Conservation (phyloP, 2,113 vertebrate species). For the Willisornis vidua region DNA sequence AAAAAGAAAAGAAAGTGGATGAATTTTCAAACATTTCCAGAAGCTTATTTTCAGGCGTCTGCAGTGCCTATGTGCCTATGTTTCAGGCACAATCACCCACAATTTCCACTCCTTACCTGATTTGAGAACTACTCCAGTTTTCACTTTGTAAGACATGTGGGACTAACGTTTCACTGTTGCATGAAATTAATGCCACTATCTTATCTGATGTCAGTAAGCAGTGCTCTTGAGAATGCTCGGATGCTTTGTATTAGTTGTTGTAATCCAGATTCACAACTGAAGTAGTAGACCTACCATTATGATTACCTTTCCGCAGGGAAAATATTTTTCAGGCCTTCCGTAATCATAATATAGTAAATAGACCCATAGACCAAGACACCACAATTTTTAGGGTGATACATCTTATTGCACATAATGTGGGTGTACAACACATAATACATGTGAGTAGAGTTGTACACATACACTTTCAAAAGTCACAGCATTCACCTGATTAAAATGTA, state of each 20-base stretch:
- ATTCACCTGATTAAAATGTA: not conserved
- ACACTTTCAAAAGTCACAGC: not conserved
- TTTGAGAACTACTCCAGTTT: not conserved
- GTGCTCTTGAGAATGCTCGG: not conserved
- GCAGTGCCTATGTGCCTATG: not conserved
- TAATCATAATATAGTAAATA: not conserved
- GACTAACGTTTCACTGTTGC: not conserved
- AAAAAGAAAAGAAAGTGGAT: not conserved
- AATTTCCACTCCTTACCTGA: not conserved
- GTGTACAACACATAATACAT: not conserved
- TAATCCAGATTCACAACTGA: not conserved
- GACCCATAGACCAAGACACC: not conserved
- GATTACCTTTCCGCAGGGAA: not conserved
- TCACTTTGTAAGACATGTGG: not conserved
- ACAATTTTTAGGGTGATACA: not conserved
- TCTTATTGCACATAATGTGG: not conserved
- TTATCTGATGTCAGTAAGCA: not conserved
- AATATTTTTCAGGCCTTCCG: not conserved
- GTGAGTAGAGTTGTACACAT: accelerated
- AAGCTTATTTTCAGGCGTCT: not conserved
- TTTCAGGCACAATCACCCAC: not conserved
- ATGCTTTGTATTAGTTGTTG: not conserved
- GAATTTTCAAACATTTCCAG: not conserved
- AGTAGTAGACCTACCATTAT: not conserved
- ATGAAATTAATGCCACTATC: not conserved